These are phyloP conservation scores for Mesocentrotus franciscanus DNA, from an alignment of 53 echinoderm and acorn worm genomes.

Conservation along the genomic window DNA sequence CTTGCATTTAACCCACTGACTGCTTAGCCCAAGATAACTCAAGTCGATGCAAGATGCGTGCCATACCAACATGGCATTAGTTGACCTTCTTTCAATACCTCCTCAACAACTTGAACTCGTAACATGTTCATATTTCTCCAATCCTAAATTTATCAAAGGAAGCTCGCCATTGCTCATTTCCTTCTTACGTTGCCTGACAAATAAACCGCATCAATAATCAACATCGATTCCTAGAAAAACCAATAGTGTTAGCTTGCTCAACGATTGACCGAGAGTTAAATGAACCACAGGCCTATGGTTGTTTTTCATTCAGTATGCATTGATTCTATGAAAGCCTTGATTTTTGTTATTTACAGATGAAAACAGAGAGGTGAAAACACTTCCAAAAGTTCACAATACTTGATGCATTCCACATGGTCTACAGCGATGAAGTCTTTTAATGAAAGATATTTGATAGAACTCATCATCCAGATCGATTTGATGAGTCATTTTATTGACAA, in stretches of 20 bases:
- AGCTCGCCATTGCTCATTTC: background rate
- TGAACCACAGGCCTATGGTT: background rate
- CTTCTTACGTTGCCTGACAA: background rate
- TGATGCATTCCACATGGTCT: background rate
- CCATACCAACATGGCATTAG: background rate
- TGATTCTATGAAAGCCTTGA: background rate
- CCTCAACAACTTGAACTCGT: background rate
- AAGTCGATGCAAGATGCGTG: no score
- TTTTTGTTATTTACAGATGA: background rate
- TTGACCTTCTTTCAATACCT: background rate
- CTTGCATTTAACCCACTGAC: background rate
- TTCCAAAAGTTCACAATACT: background rate
- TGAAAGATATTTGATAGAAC: no score
- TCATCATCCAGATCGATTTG: background rate
- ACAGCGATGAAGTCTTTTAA: background rate
- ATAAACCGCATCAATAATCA: constrained; percentile 1
- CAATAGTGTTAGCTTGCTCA: background rate
- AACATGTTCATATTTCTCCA: background rate
- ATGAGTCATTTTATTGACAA: background rate
- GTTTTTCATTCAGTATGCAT: background rate
- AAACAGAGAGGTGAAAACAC: background rate
- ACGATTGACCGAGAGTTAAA: constrained; percentile 12
- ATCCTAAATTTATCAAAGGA: background rate
- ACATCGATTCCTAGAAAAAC: constrained; percentile 15
- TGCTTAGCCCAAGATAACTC: no score